phyloP scores from a whole-genome alignment of 1,140 invertebrate species.

The Choristoneura fumiferana region DNA sequence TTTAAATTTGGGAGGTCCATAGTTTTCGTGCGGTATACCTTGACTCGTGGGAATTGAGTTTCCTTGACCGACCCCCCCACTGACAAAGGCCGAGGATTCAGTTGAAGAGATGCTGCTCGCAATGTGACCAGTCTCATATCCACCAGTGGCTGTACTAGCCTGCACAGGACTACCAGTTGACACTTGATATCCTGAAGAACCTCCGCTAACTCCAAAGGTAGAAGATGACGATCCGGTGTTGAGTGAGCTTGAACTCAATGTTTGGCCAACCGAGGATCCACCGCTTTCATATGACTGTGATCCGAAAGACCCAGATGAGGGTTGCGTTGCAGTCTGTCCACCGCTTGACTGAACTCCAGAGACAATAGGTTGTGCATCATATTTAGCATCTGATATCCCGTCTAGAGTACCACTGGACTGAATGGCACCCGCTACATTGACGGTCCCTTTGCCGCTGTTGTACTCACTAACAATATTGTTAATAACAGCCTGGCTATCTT shows the following conservation, averaged over 20 bases:
- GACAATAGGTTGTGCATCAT: not conserved
- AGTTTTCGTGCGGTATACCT: conserved; percentile 64
- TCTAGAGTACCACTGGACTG: conserved; percentile 6
- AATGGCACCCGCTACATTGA: conserved; percentile 36
- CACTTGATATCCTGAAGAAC: conserved; percentile 5
- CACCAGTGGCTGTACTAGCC: not conserved
- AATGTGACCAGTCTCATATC: not conserved
- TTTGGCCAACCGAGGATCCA: not conserved
- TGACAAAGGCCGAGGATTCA: not conserved
- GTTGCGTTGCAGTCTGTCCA: not conserved
- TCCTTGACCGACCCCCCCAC: conserved; percentile 15
- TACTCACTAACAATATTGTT: conserved; percentile 64
- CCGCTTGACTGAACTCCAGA: not conserved
- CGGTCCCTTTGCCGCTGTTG: conserved; percentile 45
- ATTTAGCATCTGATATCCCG: not conserved
- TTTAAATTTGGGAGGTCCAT: conserved; percentile 56
- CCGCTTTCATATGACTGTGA: conserved; percentile 1
- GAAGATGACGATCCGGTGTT: not conserved
- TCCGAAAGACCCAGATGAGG: not conserved
- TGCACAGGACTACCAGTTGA: not conserved
- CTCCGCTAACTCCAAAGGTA: not conserved
- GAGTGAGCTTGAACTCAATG: not conserved
- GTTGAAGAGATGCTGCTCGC: not conserved
- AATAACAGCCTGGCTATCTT: conserved; percentile 59
- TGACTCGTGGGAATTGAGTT: conserved; percentile 58